Base-by-base conservation (phyloP, 2,888 invertebrate genomes). In the Leucoptera coffeella region DNA sequence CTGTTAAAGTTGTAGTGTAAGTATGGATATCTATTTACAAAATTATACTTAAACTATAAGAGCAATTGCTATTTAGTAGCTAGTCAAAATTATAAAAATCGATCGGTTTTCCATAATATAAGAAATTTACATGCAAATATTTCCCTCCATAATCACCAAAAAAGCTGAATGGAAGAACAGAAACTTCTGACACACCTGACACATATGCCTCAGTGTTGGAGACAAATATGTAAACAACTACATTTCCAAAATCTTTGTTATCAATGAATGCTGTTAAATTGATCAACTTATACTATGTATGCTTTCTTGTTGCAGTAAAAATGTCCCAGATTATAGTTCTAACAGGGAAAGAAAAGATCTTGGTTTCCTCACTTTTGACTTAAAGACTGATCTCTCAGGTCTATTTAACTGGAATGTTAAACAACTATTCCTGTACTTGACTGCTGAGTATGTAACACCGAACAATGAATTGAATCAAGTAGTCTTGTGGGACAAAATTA, bases 371-470 rank as follows among this genome's bases (percentile, higher is more conserved):
- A 92, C 91, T 23, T 95, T 97, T 53, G 91, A 97, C 74, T 73
- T 97, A 36, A 84, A 92, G 56, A 88, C 93, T 40, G 91, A 93
- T 78, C 75, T 97, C 28, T 82, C 87, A 14, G 80, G 82, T 38
- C 69, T 97, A 13, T 99, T 99, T 65, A 97, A 99, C 61, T 99
- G 99, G 99, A 99, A 99, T 64, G 96, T 97, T 0, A 99, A 99
- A 49, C 93, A 97, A 53, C 64, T 99, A 37, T 99, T 97, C 61
- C 64, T 99, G 14, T 99, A 94, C 52, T 73, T 99, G 17, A 94
- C 94, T 21, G 99, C 97, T 2, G 96, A 99, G 58, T 99, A 99
- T 60, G 73, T 81, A 41, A 93, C 96, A 9, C 64, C 78, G 12
- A 82, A 80, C 35, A 97, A 97, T 73, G 82, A 81, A 49, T 69